phyloP scores from a whole-genome alignment of 2,888 invertebrate genomes.

The Exephanes ischioxanthus region DNA sequence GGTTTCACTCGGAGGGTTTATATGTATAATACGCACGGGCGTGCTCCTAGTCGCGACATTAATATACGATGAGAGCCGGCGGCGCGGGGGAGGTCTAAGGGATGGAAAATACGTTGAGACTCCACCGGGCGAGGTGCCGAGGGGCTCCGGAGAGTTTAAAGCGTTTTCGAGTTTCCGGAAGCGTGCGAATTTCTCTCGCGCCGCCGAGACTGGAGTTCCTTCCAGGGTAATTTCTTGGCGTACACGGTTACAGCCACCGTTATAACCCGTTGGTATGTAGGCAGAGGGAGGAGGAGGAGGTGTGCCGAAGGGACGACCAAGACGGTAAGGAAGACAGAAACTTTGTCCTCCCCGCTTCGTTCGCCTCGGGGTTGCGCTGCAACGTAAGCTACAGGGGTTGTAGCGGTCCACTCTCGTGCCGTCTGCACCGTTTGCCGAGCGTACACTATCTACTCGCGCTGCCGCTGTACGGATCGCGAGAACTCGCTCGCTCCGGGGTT shows the following conservation, averaged over 20 bases:
- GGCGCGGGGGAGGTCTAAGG: conserved; percentile 4
- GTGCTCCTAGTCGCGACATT: conserved; percentile 50
- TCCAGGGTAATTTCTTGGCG: conserved; percentile 66
- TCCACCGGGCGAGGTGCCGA: conserved; percentile 16
- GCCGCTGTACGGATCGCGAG: conserved; percentile 29
- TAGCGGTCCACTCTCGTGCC: conserved; percentile 58
- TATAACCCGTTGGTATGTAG: background rate
- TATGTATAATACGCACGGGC: conserved; percentile 35
- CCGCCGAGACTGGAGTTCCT: conserved; percentile 59
- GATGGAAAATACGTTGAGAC: conserved; percentile 41
- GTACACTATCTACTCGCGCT: conserved; percentile 4
- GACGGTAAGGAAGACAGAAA: conserved; percentile 40
- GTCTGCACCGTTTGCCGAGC: conserved; percentile 39
- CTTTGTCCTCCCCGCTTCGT: conserved; percentile 25
- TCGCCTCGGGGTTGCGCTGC: conserved; percentile 35
- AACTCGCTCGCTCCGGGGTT: conserved; percentile 46
- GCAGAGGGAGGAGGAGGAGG: background rate
- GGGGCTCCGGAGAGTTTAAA: conserved; percentile 61
- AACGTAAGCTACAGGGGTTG: background rate
- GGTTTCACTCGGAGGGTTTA: conserved; percentile 41
- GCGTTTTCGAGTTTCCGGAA: conserved; percentile 73
- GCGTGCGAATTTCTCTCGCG: conserved; percentile 67
- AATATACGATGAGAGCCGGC: conserved; percentile 52
- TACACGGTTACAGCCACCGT: conserved; percentile 3
- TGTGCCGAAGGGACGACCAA: conserved; percentile 11